Conservation (phyloP, 1,140 invertebrate species). For the Drosophila pachea region DNA sequence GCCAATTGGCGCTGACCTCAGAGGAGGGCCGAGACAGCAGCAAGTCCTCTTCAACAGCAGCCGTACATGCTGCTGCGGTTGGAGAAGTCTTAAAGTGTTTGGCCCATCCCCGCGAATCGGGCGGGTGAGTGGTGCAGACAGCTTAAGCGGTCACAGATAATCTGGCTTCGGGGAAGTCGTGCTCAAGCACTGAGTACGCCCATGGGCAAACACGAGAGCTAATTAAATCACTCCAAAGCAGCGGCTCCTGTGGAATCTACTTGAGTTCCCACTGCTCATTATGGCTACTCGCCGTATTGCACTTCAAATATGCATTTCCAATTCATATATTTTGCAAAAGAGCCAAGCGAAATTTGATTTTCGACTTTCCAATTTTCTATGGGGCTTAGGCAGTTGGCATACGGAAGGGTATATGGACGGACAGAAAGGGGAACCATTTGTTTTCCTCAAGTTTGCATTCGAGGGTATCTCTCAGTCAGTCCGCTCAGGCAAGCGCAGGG, state of each 20-base stretch:
- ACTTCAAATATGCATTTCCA: not conserved
- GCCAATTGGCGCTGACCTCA: constrained; percentile 45
- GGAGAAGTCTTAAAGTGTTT: constrained; percentile 53
- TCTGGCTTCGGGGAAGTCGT: constrained; percentile 24
- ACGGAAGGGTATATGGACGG: not conserved
- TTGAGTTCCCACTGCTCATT: too few species aligned
- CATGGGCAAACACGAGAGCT: constrained; percentile 18
- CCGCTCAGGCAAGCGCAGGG: too few species aligned
- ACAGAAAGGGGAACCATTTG: not conserved
- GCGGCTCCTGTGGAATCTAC: not conserved
- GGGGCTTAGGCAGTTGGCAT: too few species aligned
- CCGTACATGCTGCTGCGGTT: constrained; percentile 24
- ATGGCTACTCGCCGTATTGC: not conserved
- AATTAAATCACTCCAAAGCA: constrained; percentile 12
- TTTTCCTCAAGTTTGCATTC: too few species aligned
- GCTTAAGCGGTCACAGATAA: constrained; percentile 54
- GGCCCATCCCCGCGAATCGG: constrained; percentile 4
- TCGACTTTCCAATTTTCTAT: not conserved
- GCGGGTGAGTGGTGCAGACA: constrained; percentile 7
- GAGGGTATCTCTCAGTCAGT: not conserved
- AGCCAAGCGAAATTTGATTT: constrained; percentile 28
- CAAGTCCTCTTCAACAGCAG: constrained; percentile 44
- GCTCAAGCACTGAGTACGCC: constrained; percentile 26
- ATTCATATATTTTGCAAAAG: constrained; percentile 17
- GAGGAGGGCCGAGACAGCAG: constrained; percentile 2